Evolutionary conservation across 2,113 vertebrate genomes (phyloP), one percentile per base, ranked within the genome.

Genomic region (Cebidichthys violaceus): DNA sequence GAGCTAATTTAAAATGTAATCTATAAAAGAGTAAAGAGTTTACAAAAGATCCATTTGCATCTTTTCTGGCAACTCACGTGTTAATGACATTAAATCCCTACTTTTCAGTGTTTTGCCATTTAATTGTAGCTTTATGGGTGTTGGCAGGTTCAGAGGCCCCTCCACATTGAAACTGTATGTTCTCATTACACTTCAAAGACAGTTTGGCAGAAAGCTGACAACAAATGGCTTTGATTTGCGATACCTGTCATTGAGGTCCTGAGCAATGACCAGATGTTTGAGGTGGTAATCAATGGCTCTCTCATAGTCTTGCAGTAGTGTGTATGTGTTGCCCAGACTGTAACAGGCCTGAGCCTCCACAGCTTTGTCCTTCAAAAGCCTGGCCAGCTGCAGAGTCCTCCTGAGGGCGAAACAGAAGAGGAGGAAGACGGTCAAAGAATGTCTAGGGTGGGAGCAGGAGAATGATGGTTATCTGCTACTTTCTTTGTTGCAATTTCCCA

Each of bases 291-390:
- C 98, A 41, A 99, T 97, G 75, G 98, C 98, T 89, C 96, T 96
- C 89, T 98, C 96, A 20, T 97, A 99, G 94, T 99, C 98, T 62
- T 98, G 98, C 24, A 99, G 96, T 39, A 99, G 93, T 2, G 98
- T 99, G 90, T 98, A 96, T 0, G 98, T 99, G 95, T 99, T 99
- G 1, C 98, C 98, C 50, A 99, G 95, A 71, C 98, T 99, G 91
- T 99, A 99, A 81, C 97, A 99, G 81, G 98, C 96, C 93, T 99
- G 98, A 0, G 98, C 98, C 92, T 99, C 98, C 69, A 99, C 97
- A 0, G 98, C 97, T 80, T 96, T 92, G 91, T 99, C 98, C 90
- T 96, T 96, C 77, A 99, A 93, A 91, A 97, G 97, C 54, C 97
- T 94, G 33, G 98, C 97, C 92, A 99, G 92, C 70, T 97, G 96